Base-by-base conservation (phyloP, 2,797 vertebrate species). In the Odontamblyopus lacepedii region DNA sequence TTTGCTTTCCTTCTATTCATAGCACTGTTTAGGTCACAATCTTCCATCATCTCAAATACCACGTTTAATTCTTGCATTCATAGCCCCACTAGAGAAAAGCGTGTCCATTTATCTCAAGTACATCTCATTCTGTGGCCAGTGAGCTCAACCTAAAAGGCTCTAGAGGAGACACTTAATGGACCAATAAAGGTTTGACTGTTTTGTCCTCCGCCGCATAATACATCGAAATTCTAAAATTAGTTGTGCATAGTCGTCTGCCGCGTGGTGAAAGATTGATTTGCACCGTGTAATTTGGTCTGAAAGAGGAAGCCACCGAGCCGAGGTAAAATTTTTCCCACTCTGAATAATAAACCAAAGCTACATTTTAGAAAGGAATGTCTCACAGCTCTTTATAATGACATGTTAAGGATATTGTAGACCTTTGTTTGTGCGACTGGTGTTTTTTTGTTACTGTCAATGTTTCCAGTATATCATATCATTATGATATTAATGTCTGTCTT, bases 321-420 rank as follows among this genome's bases (percentile, higher is more conserved):
- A 59, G 16, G 56, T 62, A 55, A 48, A 70, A 64, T 27, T 51
- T 65, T 65, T 65, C 26, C 26, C 9, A 32, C 23, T 55, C 6
- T 4, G n/a, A 27, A 41, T 30, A 15, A 15, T 55, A 3, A 51
- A 63, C 48, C 12, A 53, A 53, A 35, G 48, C 61, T 70, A 60
- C 44, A 29, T 12, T 66, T 72, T 41, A 30, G 62, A 27, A 70
- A 70, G 57, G 51, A 73, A 55, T 48, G 35, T 35, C 53, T 69
- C 71, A 72, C 67, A 74, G 29, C 23, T 77, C 67, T 75, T 73
- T 72, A 71, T 78, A 80, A 85, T 83, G 71, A 84, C 68, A 72
- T 75, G 51, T 83, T 82, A 79, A 74, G 32, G 64, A 67, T 78
- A 70, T 44, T 81, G 72, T 80, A 66, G 76, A 68, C 35, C 35